phyloP scores from a whole-genome alignment of 2,113 vertebrate genomes.

The Athene noctua region DNA sequence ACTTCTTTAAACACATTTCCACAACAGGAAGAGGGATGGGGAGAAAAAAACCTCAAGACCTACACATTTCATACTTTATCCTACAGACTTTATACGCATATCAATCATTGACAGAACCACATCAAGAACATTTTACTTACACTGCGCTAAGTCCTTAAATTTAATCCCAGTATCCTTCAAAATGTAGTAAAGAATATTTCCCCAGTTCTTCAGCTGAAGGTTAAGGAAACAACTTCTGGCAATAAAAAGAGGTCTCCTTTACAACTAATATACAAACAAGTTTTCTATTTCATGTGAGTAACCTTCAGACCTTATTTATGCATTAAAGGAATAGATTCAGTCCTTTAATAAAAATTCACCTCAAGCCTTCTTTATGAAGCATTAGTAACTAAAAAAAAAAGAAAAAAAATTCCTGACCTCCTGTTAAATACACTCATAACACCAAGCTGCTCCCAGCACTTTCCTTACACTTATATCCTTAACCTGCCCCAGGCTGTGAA shows the following conservation, averaged over 20 bases:
- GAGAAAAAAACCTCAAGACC: rapidly evolving
- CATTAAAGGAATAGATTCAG: not conserved
- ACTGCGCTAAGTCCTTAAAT: not conserved
- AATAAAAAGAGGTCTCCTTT: not conserved
- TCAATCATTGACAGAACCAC: not conserved
- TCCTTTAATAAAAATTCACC: not conserved
- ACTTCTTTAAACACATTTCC: not conserved
- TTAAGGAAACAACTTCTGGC: not conserved
- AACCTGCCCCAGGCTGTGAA: not conserved
- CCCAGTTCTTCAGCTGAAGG: not conserved
- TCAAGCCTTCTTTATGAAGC: not conserved
- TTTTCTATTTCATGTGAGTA: not conserved
- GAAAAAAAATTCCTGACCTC: not conserved
- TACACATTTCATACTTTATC: not conserved
- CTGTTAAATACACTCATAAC: not conserved
- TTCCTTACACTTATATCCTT: not conserved
- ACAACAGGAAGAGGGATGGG: not conserved
- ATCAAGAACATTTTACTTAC: not conserved
- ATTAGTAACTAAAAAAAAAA: not conserved
- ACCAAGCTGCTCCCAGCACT: not conserved
- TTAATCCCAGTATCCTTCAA: not conserved
- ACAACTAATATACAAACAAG: not conserved
- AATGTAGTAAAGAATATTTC: not conserved
- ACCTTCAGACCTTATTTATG: not conserved
- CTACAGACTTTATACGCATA: not conserved